phyloP scores from a whole-genome alignment of 1,140 invertebrate species.

The Listronotus bonariensis region DNA sequence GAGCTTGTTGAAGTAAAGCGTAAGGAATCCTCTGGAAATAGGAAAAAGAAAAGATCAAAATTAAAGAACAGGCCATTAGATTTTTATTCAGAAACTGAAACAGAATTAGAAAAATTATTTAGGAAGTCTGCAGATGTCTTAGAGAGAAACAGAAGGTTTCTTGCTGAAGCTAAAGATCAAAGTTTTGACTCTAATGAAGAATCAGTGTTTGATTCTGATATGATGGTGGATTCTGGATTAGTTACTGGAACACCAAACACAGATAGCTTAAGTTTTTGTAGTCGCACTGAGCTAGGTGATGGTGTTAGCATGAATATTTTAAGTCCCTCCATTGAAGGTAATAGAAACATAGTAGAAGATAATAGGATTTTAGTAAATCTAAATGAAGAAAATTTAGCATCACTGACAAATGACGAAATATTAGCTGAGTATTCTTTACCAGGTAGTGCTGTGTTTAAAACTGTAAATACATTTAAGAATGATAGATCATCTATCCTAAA shows the following conservation, averaged over 20 bases:
- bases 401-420: background rate
- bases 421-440: background rate
- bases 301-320: background rate
- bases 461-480: background rate
- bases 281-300: background rate
- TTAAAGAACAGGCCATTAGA: slow-evolving; percentile 3
- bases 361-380: background rate
- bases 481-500: no score
- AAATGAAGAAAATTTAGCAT: background rate
- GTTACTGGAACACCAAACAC: slow-evolving; percentile 24
- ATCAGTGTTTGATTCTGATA: slow-evolving; percentile 5
- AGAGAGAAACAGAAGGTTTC: slow-evolving; percentile 26
- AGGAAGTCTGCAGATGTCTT: slow-evolving; percentile 15
- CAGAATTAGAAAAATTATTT: slow-evolving; percentile 33
- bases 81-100: slow-evolving; percentile 33
- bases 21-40: slow-evolving; percentile 4
- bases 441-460: background rate
- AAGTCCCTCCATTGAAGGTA: background rate
- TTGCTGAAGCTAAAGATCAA: slow-evolving; percentile 18
- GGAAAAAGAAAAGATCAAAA: background rate
- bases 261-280: slow-evolving; percentile 11
- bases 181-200: background rate
- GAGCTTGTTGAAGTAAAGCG: slow-evolving; percentile 10
- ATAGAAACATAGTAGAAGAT: background rate
- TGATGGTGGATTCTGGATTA: slow-evolving; percentile 27